A percentile compares a stretch with the other conserved stretches of the same genome.
Evolutionary conservation across 2,113 vertebrate species (phyloP).

Genomic region (Chrysochloris asiatica): DNA sequence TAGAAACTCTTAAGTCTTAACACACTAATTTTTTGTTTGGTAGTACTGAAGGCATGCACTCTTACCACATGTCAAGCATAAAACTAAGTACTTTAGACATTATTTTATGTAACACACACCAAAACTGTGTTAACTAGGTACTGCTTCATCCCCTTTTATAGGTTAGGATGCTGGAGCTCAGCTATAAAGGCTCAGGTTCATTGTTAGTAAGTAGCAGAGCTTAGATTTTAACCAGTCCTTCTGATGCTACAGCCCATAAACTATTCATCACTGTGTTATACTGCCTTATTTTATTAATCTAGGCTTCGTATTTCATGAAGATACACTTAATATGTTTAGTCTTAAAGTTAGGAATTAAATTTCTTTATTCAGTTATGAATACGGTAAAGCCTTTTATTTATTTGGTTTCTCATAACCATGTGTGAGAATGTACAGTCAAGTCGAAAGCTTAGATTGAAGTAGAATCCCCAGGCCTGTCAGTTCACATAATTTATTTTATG

Average conservation of each 20-base stretch:
- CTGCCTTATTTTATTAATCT: neutral
- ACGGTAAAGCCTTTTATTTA: neutral
- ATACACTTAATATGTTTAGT: neutral
- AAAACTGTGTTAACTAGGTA: neutral
- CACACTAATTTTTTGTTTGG: neutral
- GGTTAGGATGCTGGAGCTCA: neutral
- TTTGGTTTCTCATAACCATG: neutral
- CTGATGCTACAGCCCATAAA: neutral
- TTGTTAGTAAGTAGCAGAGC: neutral
- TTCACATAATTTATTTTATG: constrained; percentile 3
- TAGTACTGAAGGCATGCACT: neutral
- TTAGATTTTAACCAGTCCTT: neutral
- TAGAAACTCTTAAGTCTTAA: neutral
- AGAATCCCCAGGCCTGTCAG: neutral
- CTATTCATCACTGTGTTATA: neutral
- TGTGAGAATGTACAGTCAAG: constrained; percentile 11
- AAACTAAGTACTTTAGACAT: neutral
- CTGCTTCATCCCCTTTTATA: neutral
- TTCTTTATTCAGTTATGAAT: constrained; percentile 13
- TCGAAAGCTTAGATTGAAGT: neutral
- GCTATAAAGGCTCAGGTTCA: neutral
- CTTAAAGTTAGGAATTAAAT: neutral
- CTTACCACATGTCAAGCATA: neutral
- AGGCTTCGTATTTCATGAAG: neutral
- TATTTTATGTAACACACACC: neutral